Evolutionary conservation across 1,140 invertebrate genomes (phyloP).

Genomic region (Saccostrea glomerata): DNA sequence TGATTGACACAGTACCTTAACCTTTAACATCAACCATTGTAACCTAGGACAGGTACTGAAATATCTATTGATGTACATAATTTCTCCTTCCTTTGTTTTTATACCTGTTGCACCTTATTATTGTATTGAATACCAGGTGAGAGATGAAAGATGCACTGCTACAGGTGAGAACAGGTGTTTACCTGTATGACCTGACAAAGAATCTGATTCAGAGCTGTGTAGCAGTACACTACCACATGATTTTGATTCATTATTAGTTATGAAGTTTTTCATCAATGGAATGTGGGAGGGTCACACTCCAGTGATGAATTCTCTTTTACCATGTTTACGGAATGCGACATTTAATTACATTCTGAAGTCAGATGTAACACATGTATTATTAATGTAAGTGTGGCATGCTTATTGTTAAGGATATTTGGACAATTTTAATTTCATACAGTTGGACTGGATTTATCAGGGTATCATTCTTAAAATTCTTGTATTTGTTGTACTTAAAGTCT

Average conservation of each 20-base stretch:
- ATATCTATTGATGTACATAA: not conserved
- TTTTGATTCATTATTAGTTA: constrained; percentile 13
- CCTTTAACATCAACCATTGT: not conserved
- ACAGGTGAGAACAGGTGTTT: not conserved
- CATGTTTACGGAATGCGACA: not conserved
- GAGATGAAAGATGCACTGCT: not conserved
- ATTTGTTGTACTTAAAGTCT: too few species aligned
- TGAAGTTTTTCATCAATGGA: constrained; percentile 15
- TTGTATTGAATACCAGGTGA: not conserved
- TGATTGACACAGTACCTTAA: not conserved
- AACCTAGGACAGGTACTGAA: not conserved
- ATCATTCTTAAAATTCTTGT: too few species aligned
- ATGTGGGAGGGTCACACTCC: not conserved
- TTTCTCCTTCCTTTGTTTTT: not conserved
- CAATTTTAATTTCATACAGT: too few species aligned
- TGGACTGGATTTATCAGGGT: too few species aligned
- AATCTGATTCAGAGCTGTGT: not conserved
- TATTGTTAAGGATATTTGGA: too few species aligned
- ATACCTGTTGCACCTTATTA: not conserved
- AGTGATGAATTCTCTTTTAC: not conserved
- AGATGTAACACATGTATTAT: too few species aligned
- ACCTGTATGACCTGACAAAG: not conserved
- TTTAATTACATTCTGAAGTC: not conserved
- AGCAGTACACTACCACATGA: not conserved
- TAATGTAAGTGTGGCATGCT: too few species aligned